Evolutionary conservation across 2,113 vertebrate genomes (phyloP), one percentile per base, ranked within the genome.

Genomic region (Tapirus terrestris): DNA sequence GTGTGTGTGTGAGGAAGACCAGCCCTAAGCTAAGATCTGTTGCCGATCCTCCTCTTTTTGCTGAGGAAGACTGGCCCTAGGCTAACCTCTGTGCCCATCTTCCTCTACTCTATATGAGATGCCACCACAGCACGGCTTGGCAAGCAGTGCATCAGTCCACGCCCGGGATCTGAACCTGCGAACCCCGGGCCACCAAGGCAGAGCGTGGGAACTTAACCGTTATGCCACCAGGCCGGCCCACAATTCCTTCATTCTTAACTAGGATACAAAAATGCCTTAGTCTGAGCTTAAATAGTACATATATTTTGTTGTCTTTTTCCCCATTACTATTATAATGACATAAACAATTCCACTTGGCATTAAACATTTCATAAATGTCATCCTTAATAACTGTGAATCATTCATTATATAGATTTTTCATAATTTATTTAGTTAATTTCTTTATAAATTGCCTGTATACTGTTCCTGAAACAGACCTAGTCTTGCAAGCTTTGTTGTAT

Each of bases 331-430:
- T 84, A 23, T 20, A 48, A 25, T 75, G 45, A 20, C 36, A 27
- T 29, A 75, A 94, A 53, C 33, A 72, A 81, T 65, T 85, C 33
- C 4, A 31, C 43, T 88, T 68, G 18, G 81, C 70, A 92, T 21
- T 91, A 89, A 90, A 63, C 4, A 81, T 96, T 96, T 87, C 33
- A 84, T 43, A 94, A 70, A 91, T 6, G n/a, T 45, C 31, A 77
- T 75, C 43, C 29, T 72, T 79, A 75, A 56, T 87, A 91, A 89
- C 10, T 60, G 18, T 89, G 45, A 88, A 72, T 39, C 16, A 76
- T 29, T 84, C 13, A 80, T 80, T 68, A 68, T 84, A 60, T 81
- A 8, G 11, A n/a, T 63, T 56, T 70, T 87, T 39, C 11, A 21
- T 33, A 82, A 86, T 56, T 92, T 23, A 79, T 75, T 81, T 61